These are phyloP conservation scores for Trichechus manatus DNA, from an alignment of 2,113 vertebrate genomes.

Conservation along the genomic window DNA sequence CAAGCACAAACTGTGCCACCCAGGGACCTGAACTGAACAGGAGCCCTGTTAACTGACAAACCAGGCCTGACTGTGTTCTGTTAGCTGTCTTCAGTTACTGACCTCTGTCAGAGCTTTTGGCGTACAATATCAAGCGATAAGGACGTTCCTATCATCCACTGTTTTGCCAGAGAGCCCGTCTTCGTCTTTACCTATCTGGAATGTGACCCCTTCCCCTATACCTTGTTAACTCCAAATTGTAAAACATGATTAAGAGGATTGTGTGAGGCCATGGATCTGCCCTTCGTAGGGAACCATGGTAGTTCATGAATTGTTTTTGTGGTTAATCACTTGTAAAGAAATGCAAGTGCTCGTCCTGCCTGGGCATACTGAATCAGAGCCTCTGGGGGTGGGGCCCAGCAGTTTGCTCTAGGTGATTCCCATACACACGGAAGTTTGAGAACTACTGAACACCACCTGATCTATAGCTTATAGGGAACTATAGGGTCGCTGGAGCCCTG, in stretches of 20 bases:
- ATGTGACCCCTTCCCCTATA: neutral
- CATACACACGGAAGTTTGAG: neutral
- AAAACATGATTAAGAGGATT: neutral
- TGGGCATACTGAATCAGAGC: too few relatives aligned
- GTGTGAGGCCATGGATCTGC: neutral
- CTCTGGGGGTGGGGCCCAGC: too few relatives aligned
- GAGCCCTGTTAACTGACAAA: neutral
- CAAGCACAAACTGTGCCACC: too few relatives aligned
- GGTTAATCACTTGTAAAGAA: neutral
- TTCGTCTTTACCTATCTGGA: neutral
- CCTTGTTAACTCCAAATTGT: neutral
- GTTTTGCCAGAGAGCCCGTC: neutral
- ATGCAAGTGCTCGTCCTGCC: neutral
- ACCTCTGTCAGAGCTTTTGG: neutral
- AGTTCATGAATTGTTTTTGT: too few relatives aligned
- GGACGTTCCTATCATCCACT: neutral
- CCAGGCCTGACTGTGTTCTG: neutral
- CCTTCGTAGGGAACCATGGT: neutral
- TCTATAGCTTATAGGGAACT: neutral
- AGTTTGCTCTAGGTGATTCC: too few relatives aligned
- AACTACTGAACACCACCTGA: fast-evolving
- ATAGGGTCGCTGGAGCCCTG: too few relatives aligned
- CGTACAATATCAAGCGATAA: neutral
- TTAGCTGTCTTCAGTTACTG: neutral
- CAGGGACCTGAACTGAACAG: neutral